phyloP scores from a whole-genome alignment of 2,113 vertebrate genomes.

The Thermophis baileyi region DNA sequence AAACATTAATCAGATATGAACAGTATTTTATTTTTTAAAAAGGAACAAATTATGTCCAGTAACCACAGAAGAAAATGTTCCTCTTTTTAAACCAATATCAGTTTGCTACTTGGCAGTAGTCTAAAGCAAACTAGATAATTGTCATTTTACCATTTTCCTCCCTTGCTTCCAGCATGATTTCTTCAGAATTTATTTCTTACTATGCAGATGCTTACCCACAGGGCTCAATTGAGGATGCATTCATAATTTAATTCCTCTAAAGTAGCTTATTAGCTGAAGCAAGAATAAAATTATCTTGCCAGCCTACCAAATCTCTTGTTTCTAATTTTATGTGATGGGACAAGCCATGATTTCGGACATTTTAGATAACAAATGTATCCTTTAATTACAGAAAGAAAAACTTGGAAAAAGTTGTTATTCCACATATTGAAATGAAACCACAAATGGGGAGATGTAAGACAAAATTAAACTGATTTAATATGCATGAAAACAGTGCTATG shows the following conservation, averaged over 20 bases:
- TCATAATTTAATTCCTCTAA: slow-evolving; percentile 23
- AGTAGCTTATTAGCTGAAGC: neutral
- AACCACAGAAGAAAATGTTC: neutral
- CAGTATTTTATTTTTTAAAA: neutral
- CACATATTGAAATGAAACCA: neutral
- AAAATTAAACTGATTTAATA: neutral
- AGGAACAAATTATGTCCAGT: neutral
- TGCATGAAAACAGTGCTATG: neutral
- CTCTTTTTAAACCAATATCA: neutral
- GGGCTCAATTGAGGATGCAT: neutral
- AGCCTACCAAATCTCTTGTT: neutral
- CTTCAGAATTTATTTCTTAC: neutral
- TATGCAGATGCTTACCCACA: slow-evolving; percentile 4
- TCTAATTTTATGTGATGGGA: slow-evolving; percentile 14
- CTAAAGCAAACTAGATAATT: neutral
- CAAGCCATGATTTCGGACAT: neutral
- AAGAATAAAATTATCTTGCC: neutral
- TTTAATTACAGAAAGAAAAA: neutral
- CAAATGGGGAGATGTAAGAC: neutral
- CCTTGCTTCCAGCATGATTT: neutral
- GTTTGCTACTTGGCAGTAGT: neutral
- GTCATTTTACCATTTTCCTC: neutral
- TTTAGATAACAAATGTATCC: neutral
- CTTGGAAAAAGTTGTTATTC: neutral
- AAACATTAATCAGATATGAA: neutral